A percentile compares a stretch with the other conserved stretches of the same genome.
phyloP scores from a whole-genome alignment of 2,113 vertebrate species.

The Perognathus longimembris region DNA sequence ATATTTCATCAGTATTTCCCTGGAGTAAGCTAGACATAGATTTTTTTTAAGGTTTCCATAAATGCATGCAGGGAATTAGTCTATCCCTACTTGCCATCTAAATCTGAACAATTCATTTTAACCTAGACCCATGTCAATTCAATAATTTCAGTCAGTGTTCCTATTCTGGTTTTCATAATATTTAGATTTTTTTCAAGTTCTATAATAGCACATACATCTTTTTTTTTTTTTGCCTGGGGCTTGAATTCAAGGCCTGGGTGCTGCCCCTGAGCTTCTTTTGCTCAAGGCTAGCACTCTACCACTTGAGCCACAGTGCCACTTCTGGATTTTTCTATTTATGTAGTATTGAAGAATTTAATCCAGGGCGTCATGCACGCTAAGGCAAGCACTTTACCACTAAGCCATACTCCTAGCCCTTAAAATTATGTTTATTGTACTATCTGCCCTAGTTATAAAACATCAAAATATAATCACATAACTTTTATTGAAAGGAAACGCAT shows the following conservation, averaged over 20 bases:
- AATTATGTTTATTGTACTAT: neutral
- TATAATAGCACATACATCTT: neutral
- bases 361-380: no score
- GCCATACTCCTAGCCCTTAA: no score
- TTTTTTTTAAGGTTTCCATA: slow-evolving; percentile 4
- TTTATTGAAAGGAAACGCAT: slow-evolving; percentile 26
- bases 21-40: neutral
- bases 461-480: neutral
- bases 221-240: no score
- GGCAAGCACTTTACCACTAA: no score
- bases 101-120: neutral
- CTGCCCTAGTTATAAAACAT: neutral
- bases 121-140: neutral
- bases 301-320: no score
- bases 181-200: neutral
- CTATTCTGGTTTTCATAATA: slow-evolving; percentile 4
- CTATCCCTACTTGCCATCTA: neutral
- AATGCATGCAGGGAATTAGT: neutral
- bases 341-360: no score
- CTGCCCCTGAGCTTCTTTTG: no score
- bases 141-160: neutral
- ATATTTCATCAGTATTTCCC: neutral
- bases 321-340: no score
- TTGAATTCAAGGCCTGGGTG: no score
- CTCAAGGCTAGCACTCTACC: no score